A percentile compares a stretch with the other conserved stretches of the same genome.
phyloP scores from a whole-genome alignment of 2,888 invertebrate species.

The Euspilapteryx auroguttella region DNA sequence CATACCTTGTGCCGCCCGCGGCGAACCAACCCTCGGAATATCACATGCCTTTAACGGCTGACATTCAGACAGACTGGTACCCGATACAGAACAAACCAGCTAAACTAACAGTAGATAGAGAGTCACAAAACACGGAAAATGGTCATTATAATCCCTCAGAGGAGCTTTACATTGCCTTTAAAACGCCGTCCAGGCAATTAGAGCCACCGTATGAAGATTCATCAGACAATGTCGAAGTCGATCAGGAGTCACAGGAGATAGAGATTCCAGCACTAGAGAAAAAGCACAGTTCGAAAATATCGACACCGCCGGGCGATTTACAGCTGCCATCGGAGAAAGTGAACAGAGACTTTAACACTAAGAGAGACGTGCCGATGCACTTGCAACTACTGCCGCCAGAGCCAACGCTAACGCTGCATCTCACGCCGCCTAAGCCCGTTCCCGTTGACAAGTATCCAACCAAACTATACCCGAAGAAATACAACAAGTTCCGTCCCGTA shows the following conservation, averaged over 20 bases:
- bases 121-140: background rate
- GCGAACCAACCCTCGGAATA: conserved; percentile 21
- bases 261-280: conserved; percentile 3
- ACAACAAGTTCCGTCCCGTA: conserved; percentile 42
- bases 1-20: conserved; percentile 34
- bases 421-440: conserved; percentile 28
- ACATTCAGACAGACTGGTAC: conserved; percentile 40
- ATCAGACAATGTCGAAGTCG: conserved; percentile 5
- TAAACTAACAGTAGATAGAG: background rate
- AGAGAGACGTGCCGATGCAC: conserved; percentile 9
- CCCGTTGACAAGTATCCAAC: conserved; percentile 55
- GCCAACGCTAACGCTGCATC: conserved; percentile 24
- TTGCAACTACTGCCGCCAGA: conserved; percentile 19
- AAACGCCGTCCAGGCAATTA: conserved; percentile 26
- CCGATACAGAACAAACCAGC: conserved; percentile 16
- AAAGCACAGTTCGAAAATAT: conserved; percentile 20
- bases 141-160: no score
- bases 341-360: conserved; percentile 17
- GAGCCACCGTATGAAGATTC: conserved; percentile 34
- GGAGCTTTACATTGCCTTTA: conserved; percentile 12
- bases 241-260: no score
- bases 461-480: conserved; percentile 63
- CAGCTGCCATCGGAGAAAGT: conserved; percentile 32
- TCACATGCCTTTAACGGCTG: conserved; percentile 21
- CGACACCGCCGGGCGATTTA: conserved; percentile 40